These are phyloP conservation scores for Tokudaia tokunoshimensis DNA, from an alignment of 2,797 vertebrate genomes.

Conservation along the genomic window DNA sequence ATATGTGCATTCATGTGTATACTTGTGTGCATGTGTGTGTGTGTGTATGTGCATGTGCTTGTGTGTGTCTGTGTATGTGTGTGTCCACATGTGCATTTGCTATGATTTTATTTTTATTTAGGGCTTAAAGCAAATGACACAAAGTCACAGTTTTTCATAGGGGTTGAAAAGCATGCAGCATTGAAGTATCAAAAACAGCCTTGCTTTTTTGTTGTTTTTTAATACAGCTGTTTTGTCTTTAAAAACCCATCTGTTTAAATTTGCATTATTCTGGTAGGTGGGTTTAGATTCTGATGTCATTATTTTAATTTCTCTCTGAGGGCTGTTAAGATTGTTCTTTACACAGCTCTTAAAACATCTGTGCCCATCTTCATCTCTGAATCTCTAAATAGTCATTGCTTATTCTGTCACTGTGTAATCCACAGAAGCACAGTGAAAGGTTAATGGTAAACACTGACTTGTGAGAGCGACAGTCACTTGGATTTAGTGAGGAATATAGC, in stretches of 20 bases:
- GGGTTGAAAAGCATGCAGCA: conserved; percentile 40
- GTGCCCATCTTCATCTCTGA: neutral
- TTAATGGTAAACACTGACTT: neutral
- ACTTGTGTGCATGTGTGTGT: no score
- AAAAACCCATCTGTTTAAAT: conserved; percentile 59
- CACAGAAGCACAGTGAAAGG: neutral
- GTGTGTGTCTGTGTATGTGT: neutral
- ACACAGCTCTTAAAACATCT: conserved; percentile 26
- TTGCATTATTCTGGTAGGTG: conserved; percentile 34
- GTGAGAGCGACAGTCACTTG: neutral
- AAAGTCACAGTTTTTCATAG: conserved; percentile 37
- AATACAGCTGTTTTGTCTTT: conserved; percentile 45
- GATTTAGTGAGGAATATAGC: conserved; percentile 36
- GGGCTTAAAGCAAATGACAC: neutral
- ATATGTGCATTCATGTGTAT: neutral
- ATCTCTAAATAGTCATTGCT: conserved; percentile 41
- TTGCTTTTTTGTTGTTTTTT: neutral
- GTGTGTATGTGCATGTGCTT: neutral
- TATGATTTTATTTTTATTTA: conserved; percentile 52
- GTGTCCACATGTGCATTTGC: neutral
- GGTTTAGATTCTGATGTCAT: conserved; percentile 53
- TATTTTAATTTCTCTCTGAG: conserved; percentile 47
- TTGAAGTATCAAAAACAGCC: conserved; percentile 47
- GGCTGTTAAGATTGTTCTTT: conserved; percentile 32
- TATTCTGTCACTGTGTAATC: neutral